A percentile compares a stretch with the other conserved stretches of the same genome.
These are phyloP conservation scores for Drosophila pectinifera DNA, from an alignment of 1,140 invertebrate species.

Conservation along the genomic window DNA sequence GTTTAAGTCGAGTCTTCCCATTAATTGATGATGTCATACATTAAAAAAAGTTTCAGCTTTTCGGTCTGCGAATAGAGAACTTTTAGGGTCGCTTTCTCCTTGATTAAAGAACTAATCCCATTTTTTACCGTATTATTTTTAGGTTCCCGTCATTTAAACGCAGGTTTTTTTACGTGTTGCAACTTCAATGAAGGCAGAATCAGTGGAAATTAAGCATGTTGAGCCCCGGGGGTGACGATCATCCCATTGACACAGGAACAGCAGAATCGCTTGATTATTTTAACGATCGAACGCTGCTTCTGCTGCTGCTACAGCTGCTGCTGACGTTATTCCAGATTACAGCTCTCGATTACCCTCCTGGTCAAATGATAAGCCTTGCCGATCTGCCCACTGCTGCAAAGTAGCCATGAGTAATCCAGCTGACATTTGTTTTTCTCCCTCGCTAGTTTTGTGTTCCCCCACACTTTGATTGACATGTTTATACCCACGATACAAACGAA, in stretches of 20 bases:
- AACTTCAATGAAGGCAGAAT: constrained; percentile 37
- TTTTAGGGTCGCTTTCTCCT: not conserved
- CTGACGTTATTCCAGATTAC: constrained; percentile 51
- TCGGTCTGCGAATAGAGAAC: not conserved
- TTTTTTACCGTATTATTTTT: not conserved
- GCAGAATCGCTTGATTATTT: constrained; percentile 37
- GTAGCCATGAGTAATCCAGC: constrained; percentile 49
- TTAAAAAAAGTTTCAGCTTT: not conserved
- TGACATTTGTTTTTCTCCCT: constrained; percentile 33
- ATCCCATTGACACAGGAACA: constrained; percentile 20
- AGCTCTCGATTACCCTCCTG: constrained; percentile 31
- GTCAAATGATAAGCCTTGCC: constrained; percentile 35
- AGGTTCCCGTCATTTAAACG: not conserved
- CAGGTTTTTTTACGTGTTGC: not conserved
- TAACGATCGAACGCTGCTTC: constrained; percentile 34
- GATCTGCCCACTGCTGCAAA: constrained; percentile 13
- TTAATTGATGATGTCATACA: constrained; percentile 4
- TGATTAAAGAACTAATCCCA: not conserved
- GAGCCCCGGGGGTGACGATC: constrained; percentile 32
- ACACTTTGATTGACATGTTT: constrained; percentile 54
- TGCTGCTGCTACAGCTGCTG: constrained; percentile 19
- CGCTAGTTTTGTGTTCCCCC: constrained; percentile 36
- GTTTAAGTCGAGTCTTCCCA: not conserved
- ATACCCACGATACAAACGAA: constrained; percentile 54
- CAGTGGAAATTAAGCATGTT: constrained; percentile 33